A percentile compares a stretch with the other conserved stretches of the same genome.
Conservation (phyloP, 2,797 vertebrate genomes). For the Falco peregrinus region DNA sequence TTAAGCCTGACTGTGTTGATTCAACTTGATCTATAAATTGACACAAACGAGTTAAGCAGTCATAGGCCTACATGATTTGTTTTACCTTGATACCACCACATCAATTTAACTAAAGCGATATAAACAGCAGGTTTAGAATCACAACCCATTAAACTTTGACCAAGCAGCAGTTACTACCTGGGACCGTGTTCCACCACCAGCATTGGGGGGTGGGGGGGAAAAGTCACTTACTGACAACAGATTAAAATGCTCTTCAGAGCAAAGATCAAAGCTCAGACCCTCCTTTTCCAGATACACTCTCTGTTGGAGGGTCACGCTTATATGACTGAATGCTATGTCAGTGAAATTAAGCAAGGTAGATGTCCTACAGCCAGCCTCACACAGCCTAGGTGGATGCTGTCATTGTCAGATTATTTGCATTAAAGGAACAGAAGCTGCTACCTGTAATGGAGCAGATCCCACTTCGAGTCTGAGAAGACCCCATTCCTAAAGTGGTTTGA, state of each 20-base stretch:
- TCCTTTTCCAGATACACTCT: not conserved
- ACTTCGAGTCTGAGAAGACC: not conserved
- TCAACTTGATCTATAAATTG: not conserved
- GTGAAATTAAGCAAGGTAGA: not conserved
- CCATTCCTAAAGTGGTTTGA: not conserved
- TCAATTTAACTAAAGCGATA: not conserved
- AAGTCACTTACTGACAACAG: not conserved
- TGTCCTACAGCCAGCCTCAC: not conserved
- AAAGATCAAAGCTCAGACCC: not conserved
- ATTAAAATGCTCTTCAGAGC: not conserved
- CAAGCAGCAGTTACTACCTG: not conserved
- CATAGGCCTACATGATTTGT: not conserved
- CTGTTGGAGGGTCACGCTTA: not conserved
- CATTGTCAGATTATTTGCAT: not conserved
- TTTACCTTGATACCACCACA: not conserved
- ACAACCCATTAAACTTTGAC: rapidly evolving
- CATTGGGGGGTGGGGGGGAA: not conserved
- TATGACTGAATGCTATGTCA: not conserved
- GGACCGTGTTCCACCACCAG: not conserved
- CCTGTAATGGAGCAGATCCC: not conserved
- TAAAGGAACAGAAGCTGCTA: not conserved
- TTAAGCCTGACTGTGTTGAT: not conserved
- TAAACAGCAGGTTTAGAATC: not conserved
- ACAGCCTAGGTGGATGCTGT: not conserved
- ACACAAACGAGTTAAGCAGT: not conserved